A percentile compares a stretch with the other conserved stretches of the same genome.
Conservation (phyloP, 2,113 vertebrate species). For the Labrus mixtus region DNA sequence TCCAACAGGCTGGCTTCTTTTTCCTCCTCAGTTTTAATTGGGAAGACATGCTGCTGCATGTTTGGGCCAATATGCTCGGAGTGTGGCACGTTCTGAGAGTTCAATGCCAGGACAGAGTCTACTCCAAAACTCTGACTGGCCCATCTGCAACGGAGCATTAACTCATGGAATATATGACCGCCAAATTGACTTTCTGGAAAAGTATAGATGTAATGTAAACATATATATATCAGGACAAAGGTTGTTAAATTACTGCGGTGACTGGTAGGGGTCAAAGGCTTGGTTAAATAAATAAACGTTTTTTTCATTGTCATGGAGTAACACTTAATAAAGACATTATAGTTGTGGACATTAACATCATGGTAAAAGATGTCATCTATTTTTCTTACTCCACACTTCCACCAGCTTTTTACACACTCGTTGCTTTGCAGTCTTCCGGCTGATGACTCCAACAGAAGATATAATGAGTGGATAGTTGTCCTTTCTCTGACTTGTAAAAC, state of each 20-base stretch:
- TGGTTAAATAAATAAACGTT: too few species aligned
- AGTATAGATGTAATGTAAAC: slow-evolving; percentile 12
- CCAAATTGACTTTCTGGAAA: neutral
- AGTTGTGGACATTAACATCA: neutral
- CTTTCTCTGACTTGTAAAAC: neutral
- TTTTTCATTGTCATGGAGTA: neutral
- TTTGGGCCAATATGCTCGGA: slow-evolving; percentile 27
- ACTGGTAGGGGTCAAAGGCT: too few species aligned
- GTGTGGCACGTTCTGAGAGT: slow-evolving; percentile 17
- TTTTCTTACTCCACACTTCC: neutral
- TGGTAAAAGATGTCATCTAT: slow-evolving; percentile 1
- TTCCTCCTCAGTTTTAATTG: slow-evolving; percentile 21
- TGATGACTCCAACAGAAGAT: neutral
- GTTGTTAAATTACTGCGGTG: neutral
- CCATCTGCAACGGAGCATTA: slow-evolving; percentile 27
- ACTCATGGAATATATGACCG: slow-evolving; percentile 54
- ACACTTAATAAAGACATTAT: neutral
- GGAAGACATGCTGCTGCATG: slow-evolving; percentile 31
- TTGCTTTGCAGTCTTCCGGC: neutral
- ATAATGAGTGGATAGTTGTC: neutral
- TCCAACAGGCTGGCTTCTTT: slow-evolving; percentile 18
- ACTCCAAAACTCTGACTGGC: slow-evolving; percentile 15
- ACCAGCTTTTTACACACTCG: neutral
- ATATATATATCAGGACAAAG: neutral
- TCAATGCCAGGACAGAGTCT: slow-evolving; percentile 47